Evolutionary conservation across 2,888 invertebrate genomes (phyloP).

Genomic region (Oxystoma pomonae): DNA sequence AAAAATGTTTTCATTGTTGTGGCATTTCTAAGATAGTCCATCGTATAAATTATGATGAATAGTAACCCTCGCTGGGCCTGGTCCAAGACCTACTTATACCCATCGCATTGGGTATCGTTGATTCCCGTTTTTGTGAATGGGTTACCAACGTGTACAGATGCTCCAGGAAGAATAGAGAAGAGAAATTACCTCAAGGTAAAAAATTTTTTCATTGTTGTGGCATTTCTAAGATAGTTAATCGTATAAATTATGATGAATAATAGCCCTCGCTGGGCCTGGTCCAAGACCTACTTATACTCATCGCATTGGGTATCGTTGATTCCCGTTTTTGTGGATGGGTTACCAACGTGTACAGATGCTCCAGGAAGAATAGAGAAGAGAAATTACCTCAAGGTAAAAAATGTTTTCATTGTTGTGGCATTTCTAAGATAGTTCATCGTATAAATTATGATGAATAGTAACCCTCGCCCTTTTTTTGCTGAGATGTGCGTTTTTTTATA

Average conservation of each 20-base stretch:
- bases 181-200: conserved; percentile 48
- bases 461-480: too few relatives aligned
- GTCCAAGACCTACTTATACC: conserved; percentile 56
- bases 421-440: too few relatives aligned
- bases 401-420: too few relatives aligned
- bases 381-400: conserved; percentile 47
- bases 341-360: conserved; percentile 50
- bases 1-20: conserved; percentile 7
- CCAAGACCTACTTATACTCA: conserved; percentile 55
- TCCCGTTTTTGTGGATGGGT: conserved; percentile 56
- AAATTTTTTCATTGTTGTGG: too few relatives aligned
- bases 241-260: too few relatives aligned
- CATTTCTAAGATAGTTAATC: background rate
- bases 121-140: conserved; percentile 55
- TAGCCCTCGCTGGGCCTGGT: conserved; percentile 54
- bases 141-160: conserved; percentile 52
- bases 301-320: conserved; percentile 55
- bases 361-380: conserved; percentile 40
- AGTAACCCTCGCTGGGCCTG: conserved; percentile 56
- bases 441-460: too few relatives aligned
- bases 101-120: conserved; percentile 54
- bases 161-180: conserved; percentile 38
- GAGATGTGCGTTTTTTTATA: too few relatives aligned
- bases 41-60: too few relatives aligned
- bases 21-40: background rate